Conservation (phyloP, 2,113 vertebrate genomes). For the Salvelinus sp. region DNA sequence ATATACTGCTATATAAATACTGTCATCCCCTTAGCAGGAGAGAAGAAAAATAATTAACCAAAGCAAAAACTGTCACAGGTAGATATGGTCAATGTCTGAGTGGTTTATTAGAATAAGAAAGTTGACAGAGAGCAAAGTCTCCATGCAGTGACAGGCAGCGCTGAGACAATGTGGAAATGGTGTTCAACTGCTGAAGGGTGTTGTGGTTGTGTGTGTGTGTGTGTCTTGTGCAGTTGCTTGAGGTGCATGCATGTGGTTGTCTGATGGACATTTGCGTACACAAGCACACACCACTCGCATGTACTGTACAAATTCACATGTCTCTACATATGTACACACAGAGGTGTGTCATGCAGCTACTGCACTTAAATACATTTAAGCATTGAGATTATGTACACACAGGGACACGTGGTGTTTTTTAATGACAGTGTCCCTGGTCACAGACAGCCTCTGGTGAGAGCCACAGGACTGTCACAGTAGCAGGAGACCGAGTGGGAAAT, state of each 20-base stretch:
- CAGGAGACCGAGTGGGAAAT: slow-evolving; percentile 43
- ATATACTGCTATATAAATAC: neutral
- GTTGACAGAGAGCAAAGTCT: slow-evolving; percentile 73
- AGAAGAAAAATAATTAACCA: neutral
- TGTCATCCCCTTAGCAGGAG: neutral
- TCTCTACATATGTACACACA: slow-evolving; percentile 69
- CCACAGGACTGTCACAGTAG: slow-evolving; percentile 54
- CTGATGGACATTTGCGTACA: slow-evolving; percentile 62
- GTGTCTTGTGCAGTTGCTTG: slow-evolving; percentile 22
- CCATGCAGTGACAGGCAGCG: slow-evolving; percentile 73
- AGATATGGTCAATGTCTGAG: slow-evolving; percentile 52
- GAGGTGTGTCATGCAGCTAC: slow-evolving; percentile 77
- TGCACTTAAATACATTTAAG: slow-evolving; percentile 73
- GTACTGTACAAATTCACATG: slow-evolving; percentile 74
- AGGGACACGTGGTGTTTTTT: slow-evolving; percentile 55
- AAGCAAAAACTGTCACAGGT: slow-evolving; percentile 18
- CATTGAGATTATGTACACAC: slow-evolving; percentile 69
- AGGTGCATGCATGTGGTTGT: slow-evolving; percentile 65
- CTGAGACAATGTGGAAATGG: slow-evolving; percentile 57
- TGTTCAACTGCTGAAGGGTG: slow-evolving; percentile 44
- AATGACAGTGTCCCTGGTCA: slow-evolving; percentile 39
- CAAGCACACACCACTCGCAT: slow-evolving; percentile 65
- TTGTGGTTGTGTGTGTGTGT: neutral
- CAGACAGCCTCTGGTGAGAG: slow-evolving; percentile 42
- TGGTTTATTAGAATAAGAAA: slow-evolving; percentile 81